Conservation (phyloP, 2,797 vertebrate species). For the Lindbergichthys nudifrons region DNA sequence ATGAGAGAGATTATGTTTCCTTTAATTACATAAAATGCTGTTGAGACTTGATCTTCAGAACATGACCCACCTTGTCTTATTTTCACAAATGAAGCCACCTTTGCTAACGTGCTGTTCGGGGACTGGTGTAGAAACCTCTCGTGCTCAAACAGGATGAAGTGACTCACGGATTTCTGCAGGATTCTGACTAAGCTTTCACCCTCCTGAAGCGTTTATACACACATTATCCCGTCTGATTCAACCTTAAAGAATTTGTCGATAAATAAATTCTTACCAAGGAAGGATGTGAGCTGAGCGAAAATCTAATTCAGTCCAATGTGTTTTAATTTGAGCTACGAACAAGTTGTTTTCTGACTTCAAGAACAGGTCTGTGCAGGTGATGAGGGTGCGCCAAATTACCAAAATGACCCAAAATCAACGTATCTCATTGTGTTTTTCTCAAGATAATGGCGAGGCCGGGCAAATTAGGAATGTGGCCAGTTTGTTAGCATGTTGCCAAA, state of each 20-base stretch:
- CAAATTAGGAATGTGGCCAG: conserved; percentile 44
- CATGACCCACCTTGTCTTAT: conserved; percentile 41
- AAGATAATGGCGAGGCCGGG: conserved; percentile 10
- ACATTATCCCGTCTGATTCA: conserved; percentile 10
- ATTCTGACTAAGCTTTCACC: conserved; percentile 47
- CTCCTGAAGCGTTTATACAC: neutral
- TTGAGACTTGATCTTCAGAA: conserved; percentile 36
- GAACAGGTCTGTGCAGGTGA: conserved; percentile 10
- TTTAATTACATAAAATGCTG: neutral
- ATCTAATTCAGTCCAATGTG: neutral
- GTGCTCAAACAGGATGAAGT: conserved; percentile 71
- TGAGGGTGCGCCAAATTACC: neutral
- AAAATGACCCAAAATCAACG: neutral
- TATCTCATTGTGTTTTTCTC: conserved; percentile 11
- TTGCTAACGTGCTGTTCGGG: conserved; percentile 20
- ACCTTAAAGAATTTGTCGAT: neutral
- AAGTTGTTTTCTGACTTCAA: neutral
- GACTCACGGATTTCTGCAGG: conserved; percentile 63
- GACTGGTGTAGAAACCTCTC: conserved; percentile 45
- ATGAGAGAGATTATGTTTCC: conserved; percentile 4
- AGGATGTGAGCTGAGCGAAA: neutral
- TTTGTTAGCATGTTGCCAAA: conserved; percentile 10
- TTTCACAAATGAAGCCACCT: conserved; percentile 34
- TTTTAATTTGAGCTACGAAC: neutral
- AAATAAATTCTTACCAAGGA: neutral